These are phyloP conservation scores for Cinclus mexicanus DNA, from an alignment of 2,113 vertebrate genomes.

Conservation along the genomic window DNA sequence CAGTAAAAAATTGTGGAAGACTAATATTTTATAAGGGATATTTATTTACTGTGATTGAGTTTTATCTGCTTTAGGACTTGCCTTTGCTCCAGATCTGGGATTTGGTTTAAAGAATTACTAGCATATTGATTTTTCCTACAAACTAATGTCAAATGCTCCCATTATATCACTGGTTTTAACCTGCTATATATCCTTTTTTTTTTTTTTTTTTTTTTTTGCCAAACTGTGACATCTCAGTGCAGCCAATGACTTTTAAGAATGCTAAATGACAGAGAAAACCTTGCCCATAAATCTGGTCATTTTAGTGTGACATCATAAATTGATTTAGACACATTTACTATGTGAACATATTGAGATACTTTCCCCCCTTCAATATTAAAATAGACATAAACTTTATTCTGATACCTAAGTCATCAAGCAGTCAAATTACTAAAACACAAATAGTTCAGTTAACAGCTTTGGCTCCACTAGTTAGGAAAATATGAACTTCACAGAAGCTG, in stretches of 20 bases:
- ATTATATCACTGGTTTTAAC: not conserved
- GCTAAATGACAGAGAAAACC: not conserved
- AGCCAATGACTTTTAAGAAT: not conserved
- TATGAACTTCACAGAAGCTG: not conserved
- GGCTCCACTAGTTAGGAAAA: conserved; percentile 8
- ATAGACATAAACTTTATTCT: not conserved
- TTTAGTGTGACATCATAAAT: not conserved
- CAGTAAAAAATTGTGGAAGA: not conserved
- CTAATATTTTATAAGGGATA: not conserved
- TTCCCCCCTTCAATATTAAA: not conserved
- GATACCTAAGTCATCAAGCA: not conserved
- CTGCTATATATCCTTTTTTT: not conserved
- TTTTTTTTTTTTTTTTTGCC: not conserved
- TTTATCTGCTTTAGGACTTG: not conserved
- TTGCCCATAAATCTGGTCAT: not conserved
- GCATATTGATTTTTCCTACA: not conserved
- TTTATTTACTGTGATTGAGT: not conserved
- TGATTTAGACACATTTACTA: not conserved
- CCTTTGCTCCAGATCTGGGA: not conserved
- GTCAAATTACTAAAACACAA: not conserved
- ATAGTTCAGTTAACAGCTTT: not conserved
- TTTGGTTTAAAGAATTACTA: not conserved
- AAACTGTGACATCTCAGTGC: not conserved
- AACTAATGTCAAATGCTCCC: not conserved
- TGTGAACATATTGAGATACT: not conserved